Evolutionary conservation across 2,113 vertebrate species (phyloP), one percentile per base, ranked within the genome.

Genomic region (Plotosus lineatus): DNA sequence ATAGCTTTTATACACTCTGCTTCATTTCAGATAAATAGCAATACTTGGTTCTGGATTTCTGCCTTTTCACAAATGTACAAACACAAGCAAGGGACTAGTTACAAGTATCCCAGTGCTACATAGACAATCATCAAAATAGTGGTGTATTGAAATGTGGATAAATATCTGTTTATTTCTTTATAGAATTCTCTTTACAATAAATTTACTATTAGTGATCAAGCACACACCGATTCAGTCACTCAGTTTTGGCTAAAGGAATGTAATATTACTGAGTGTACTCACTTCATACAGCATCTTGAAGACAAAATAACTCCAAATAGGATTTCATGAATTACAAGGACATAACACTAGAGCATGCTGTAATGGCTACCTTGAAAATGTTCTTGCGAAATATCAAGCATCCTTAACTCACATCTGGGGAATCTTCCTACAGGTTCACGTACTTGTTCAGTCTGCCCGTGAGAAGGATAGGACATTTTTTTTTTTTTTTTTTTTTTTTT

Each of bases 191-290:
- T 75, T 75, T 76, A 77, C 77, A 71, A 46, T 55, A 77, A 44
- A 78, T 79, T 63, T 79, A 77, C 76, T 78, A 78, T 42, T 60
- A 42, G n/a, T 61, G 80, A 68, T 82, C 69, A 85, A 84, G 83
- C 74, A 84, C 75, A 85, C 73, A 78, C 6, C 36, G 60, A 65
- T 77, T 73, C 51, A 42, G 44, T 65, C 77, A 69, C 46, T 69
- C 75, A 68, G 48, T 81, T 73, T 50, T 23, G 76, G 76, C 68
- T 78, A 81, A 83, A 86, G 85, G 78, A 86, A 83, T 81, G 85
- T 83, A 40, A 86, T 75, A 75, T 68, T 78, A 79, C 9, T 60
- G 69, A 75, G 76, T 51, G 74, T 77, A 77, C 78, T 71, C 36
- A 80, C 51, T 72, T 68, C 66, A 58, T 53, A 74, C 77, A 80